These are phyloP conservation scores for Ctenomys sociabilis DNA, from an alignment of 2,113 vertebrate genomes.

Conservation along the genomic window DNA sequence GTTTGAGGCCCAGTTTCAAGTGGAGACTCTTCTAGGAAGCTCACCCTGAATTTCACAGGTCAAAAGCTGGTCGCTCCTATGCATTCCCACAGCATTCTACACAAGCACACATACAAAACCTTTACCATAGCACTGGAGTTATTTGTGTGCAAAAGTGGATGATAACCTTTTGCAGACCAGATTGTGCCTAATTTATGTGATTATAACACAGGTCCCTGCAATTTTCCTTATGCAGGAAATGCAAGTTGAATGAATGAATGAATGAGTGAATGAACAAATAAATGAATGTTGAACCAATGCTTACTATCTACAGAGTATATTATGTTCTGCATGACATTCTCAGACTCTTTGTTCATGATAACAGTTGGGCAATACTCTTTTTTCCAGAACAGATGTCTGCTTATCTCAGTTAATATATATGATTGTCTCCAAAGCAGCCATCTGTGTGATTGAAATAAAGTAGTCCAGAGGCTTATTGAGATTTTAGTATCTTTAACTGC, in stretches of 20 bases:
- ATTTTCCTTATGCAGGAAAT: neutral
- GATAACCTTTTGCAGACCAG: neutral
- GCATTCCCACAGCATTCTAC: too few relatives aligned
- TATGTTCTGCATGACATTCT: neutral
- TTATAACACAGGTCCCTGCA: neutral
- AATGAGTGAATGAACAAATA: neutral
- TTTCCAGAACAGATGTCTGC: constrained; percentile 4
- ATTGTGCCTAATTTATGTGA: neutral
- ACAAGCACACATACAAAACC: neutral
- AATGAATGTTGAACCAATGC: neutral
- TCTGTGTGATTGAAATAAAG: constrained; percentile 51
- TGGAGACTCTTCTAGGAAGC: neutral
- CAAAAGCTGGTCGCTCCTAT: neutral
- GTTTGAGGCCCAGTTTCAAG: neutral
- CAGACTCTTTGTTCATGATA: neutral
- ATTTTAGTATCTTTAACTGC: constrained; percentile 74
- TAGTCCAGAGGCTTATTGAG: constrained; percentile 65
- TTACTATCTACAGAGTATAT: neutral
- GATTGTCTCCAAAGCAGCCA: constrained; percentile 51
- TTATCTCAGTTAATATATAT: constrained; percentile 50
- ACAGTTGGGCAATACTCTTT: neutral
- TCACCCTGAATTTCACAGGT: neutral
- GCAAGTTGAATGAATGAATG: neutral
- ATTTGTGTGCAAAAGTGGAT: neutral
- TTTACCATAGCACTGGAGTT: neutral